These are phyloP conservation scores for Atta texana DNA, from an alignment of 1,140 invertebrate genomes.

Conservation along the genomic window DNA sequence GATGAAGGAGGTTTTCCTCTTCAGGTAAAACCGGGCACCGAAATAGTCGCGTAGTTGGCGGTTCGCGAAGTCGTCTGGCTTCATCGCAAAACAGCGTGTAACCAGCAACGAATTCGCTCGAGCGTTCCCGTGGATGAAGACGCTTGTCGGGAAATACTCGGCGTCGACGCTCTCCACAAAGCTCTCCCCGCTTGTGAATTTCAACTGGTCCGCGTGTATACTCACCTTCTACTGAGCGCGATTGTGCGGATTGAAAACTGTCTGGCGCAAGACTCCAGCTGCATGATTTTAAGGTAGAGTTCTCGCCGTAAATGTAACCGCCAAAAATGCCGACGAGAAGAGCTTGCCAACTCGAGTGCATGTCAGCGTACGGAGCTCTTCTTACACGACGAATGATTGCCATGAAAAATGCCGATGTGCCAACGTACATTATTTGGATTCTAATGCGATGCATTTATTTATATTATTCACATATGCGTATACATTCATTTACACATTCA, in stretches of 20 bases:
- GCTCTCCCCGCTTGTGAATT: conserved; percentile 62
- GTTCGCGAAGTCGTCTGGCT: conserved; percentile 57
- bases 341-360: conserved; percentile 58
- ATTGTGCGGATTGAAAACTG: conserved; percentile 66
- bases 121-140: conserved; percentile 72
- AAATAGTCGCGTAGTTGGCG: conserved; percentile 21
- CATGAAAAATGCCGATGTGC: background rate
- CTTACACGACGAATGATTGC: conserved; percentile 11
- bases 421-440: conserved; percentile 29
- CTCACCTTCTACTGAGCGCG: background rate
- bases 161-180: conserved; percentile 68
- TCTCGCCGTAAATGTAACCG: background rate
- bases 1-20: conserved; percentile 49
- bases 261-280: conserved; percentile 62
- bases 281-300: conserved; percentile 66
- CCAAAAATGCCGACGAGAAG: conserved; percentile 34
- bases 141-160: conserved; percentile 63
- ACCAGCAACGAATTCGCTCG: conserved; percentile 56
- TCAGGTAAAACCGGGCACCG: conserved; percentile 36
- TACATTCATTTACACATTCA: background rate
- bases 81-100: conserved; percentile 47
- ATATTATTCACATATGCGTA: background rate
- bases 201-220: conserved; percentile 16
- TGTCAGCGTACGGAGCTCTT: conserved; percentile 22
- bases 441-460: background rate